Percentiles rank a stretch among this genome's conserved stretches.
phyloP scores from a whole-genome alignment of 2,888 invertebrate genomes.

The Trissolcus brochymenae region DNA sequence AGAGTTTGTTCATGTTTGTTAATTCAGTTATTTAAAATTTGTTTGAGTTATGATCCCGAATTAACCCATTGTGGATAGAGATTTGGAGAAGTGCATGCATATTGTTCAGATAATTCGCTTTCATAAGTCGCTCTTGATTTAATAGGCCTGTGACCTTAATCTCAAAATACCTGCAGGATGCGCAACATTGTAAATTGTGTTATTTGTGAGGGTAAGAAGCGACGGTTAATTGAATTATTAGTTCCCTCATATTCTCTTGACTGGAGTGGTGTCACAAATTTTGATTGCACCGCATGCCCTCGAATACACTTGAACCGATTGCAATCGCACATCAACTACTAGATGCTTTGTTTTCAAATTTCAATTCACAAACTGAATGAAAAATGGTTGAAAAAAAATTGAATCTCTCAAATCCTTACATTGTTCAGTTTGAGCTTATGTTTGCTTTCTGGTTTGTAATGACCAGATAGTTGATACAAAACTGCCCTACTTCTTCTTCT shows the following conservation, averaged over 20 bases:
- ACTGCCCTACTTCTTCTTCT: conserved; percentile 95
- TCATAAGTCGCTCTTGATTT: conserved; percentile 23
- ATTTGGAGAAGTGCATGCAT: conserved; percentile 7
- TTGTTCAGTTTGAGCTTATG: conserved; percentile 96
- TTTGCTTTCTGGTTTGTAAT: conserved; percentile 96
- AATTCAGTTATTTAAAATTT: no score
- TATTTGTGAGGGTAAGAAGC: conserved; percentile 54
- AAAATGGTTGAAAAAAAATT: no score
- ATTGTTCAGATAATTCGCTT: conserved; percentile 30
- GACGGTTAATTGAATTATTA: conserved; percentile 62
- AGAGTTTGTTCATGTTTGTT: no score
- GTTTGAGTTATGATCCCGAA: no score
- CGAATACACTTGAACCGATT: not conserved
- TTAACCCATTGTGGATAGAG: not conserved
- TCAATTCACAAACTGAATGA: no score
- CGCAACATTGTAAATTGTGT: conserved; percentile 53
- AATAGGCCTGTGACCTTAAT: conserved; percentile 52
- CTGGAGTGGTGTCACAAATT: conserved; percentile 41
- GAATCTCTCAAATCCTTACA: conserved; percentile 80
- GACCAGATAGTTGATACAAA: conserved; percentile 96
- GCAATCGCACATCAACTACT: no score
- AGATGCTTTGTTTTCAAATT: no score
- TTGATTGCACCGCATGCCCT: not conserved
- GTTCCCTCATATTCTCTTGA: conserved; percentile 57
- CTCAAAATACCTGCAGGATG: conserved; percentile 68